A percentile compares a stretch with the other conserved stretches of the same genome.
phyloP scores from a whole-genome alignment of 1,140 invertebrate species.

The Panonychus citri region DNA sequence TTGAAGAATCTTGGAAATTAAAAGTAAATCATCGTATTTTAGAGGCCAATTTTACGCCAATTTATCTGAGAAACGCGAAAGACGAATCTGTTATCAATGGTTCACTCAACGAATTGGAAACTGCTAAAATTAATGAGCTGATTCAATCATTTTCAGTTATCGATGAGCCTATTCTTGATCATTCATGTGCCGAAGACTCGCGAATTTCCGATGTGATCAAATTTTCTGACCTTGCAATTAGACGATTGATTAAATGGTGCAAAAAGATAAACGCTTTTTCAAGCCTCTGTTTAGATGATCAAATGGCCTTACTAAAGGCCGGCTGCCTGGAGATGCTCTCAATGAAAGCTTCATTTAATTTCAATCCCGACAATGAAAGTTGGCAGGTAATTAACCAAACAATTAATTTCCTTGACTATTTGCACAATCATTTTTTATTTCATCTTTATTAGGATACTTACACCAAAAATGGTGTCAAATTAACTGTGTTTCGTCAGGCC shows the following conservation, averaged over 20 bases:
- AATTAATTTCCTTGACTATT: background rate
- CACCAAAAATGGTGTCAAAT: conserved; percentile 29
- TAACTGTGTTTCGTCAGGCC: conserved; percentile 48
- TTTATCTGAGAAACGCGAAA: background rate
- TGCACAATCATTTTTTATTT: background rate
- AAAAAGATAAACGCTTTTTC: conserved; percentile 68
- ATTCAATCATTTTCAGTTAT: background rate
- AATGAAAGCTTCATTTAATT: conserved; percentile 58
- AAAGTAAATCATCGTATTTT: background rate
- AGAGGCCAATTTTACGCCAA: background rate
- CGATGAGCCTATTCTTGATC: background rate
- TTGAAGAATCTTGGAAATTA: too few relatives aligned
- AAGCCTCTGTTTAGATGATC: conserved; percentile 71
- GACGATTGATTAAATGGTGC: conserved; percentile 69
- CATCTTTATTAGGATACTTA: background rate
- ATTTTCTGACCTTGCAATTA: conserved; percentile 65
- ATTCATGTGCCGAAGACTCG: background rate
- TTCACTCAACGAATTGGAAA: background rate
- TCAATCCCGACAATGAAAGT: conserved; percentile 52
- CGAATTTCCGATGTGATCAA: conserved; percentile 54
- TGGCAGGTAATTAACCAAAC: conserved; percentile 28
- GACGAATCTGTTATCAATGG: background rate
- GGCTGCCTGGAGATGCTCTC: conserved; percentile 80
- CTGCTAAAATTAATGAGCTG: background rate
- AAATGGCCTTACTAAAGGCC: conserved; percentile 65